phyloP scores from a whole-genome alignment of 1,140 invertebrate genomes.

The Heliconius hermathena region DNA sequence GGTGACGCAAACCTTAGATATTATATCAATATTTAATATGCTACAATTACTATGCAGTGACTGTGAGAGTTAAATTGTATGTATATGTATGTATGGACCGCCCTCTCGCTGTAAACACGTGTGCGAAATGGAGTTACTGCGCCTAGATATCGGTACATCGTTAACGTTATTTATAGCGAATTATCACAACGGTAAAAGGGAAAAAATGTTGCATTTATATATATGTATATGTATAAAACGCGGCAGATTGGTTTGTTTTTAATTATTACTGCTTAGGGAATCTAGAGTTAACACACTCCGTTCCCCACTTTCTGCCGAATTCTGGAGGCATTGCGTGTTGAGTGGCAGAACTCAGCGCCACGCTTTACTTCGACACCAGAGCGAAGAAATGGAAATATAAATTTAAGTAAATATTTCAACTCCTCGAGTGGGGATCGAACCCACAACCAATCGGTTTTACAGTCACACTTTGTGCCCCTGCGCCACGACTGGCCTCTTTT shows the following conservation, averaged over 20 bases:
- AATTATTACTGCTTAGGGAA: too few relatives aligned
- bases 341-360: too few relatives aligned
- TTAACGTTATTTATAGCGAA: slow-evolving; percentile 10
- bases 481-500: too few relatives aligned
- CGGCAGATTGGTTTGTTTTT: neutral
- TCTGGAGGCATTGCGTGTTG: too few relatives aligned
- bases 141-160: slow-evolving; percentile 20
- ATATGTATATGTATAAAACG: neutral
- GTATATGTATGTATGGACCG: slow-evolving; percentile 1
- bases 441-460: too few relatives aligned
- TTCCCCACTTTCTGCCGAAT: too few relatives aligned
- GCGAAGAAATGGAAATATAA: too few relatives aligned
- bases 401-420: too few relatives aligned
- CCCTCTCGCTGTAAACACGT: slow-evolving; percentile 20
- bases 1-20: neutral
- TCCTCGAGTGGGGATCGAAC: too few relatives aligned
- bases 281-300: too few relatives aligned
- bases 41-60: neutral
- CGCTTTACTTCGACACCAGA: too few relatives aligned
- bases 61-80: neutral
- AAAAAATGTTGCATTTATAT: slow-evolving; percentile 9
- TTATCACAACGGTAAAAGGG: slow-evolving; percentile 6
- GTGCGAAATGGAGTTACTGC: slow-evolving; percentile 16
- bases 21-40: neutral
- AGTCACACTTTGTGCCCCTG: too few relatives aligned